A percentile compares a stretch with the other conserved stretches of the same genome.
Conservation (phyloP, 1,140 invertebrate genomes). For the Bathynomus jamesi region DNA sequence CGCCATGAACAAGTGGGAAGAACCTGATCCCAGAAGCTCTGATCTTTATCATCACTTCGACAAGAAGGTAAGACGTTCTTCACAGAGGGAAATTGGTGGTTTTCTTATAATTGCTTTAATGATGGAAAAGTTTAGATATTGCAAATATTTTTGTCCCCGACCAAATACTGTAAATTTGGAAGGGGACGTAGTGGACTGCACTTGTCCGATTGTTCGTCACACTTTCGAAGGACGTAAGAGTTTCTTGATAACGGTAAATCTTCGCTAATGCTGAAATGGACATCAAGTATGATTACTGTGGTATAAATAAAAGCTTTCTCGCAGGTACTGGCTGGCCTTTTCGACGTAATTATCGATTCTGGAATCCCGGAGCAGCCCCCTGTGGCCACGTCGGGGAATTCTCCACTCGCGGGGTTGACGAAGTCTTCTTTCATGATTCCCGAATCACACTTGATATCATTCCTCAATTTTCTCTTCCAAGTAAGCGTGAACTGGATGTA, state of each 20-base stretch:
- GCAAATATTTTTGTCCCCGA: too few species aligned
- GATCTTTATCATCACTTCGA: constrained; percentile 71
- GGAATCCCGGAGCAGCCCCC: not conserved
- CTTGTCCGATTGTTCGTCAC: too few species aligned
- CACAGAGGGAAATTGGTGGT: too few species aligned
- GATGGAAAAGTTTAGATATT: too few species aligned
- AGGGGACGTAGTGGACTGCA: too few species aligned
- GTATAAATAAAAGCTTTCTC: too few species aligned
- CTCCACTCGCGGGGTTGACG: constrained; percentile 53
- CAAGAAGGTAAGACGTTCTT: constrained; percentile 57
- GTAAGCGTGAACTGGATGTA: constrained; percentile 9
- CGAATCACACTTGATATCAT: constrained; percentile 55
- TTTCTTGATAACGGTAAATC: too few species aligned
- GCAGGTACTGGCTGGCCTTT: not conserved
- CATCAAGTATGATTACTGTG: too few species aligned
- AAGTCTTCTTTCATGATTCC: constrained; percentile 60
- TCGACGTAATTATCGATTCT: not conserved
- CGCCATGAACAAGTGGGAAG: constrained; percentile 73
- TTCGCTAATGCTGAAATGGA: too few species aligned
- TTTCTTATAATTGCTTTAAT: too few species aligned
- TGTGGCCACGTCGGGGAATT: constrained; percentile 48
- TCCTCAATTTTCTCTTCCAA: constrained; percentile 49
- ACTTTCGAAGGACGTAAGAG: too few species aligned
- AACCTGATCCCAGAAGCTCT: constrained; percentile 59
- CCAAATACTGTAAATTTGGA: too few species aligned